These are phyloP conservation scores for Pseudonaja textilis DNA, from an alignment of 2,113 vertebrate species.

Conservation along the genomic window DNA sequence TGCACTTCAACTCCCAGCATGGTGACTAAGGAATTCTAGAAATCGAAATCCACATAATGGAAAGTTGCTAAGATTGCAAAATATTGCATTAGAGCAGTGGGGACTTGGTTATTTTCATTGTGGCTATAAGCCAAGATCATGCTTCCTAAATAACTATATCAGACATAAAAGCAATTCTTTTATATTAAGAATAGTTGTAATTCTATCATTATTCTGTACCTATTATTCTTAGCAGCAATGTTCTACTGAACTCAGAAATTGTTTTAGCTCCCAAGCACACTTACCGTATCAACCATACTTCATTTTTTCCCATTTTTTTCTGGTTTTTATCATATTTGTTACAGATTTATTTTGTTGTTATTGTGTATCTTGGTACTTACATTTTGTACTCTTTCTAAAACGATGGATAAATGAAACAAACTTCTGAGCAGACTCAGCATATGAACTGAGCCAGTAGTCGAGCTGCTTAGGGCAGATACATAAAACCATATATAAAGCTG, in stretches of 20 bases:
- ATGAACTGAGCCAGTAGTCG: not conserved
- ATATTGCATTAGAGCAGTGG: not conserved
- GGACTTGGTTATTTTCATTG: not conserved
- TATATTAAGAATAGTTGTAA: too few relatives aligned
- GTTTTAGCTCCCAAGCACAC: not conserved
- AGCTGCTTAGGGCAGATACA: not conserved
- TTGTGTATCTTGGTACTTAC: not conserved
- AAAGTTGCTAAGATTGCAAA: too few relatives aligned
- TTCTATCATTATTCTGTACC: not conserved
- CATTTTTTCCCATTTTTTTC: not conserved
- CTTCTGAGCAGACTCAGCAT: not conserved
- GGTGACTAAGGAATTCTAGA: too few relatives aligned
- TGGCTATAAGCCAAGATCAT: not conserved
- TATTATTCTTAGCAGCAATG: not conserved
- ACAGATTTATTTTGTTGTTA: not conserved
- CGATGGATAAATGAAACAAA: not conserved
- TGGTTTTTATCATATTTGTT: not conserved
- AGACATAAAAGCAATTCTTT: too few relatives aligned
- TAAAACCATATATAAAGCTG: not conserved
- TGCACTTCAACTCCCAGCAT: too few relatives aligned
- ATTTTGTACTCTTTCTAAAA: not conserved
- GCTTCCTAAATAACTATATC: not conserved
- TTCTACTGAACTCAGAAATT: not conserved
- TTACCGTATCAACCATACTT: not conserved
- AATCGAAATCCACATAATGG: too few relatives aligned